Base-by-base conservation (phyloP, 1,140 invertebrate genomes). In the Dendroctonus valens region DNA sequence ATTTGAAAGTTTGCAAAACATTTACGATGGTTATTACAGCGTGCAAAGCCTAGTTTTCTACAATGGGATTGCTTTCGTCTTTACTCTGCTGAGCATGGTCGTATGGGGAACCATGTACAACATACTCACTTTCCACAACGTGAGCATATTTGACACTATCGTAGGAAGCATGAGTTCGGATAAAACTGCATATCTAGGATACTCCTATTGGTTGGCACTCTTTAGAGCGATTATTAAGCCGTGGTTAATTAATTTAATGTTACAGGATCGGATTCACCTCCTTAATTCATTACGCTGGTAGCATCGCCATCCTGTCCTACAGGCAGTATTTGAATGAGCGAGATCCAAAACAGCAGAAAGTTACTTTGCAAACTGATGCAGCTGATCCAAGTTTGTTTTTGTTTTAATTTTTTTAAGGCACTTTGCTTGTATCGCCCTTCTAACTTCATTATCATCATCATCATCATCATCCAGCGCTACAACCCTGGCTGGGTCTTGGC, bases 161-260 rank as follows among this genome's bases (percentile, higher is more conserved):
- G 41, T 54, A n/a, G 62, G 53, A 5, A 46, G 12, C 38, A 61
- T 70, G 50, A 58, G 37, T n/a, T 68, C 69, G 6, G 65, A 70
- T 55, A 70, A 68, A 58, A 68, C n/a, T 8, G 66, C 63, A 26
- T 60, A 7, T 51, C 42, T 70, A 9, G 69, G 69, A 41, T 70
- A 68, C 44, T 70, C 69, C 15, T 70, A 68, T 59, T 70, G 69
- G 69, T 70, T 52, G 52, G 66, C 57, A 42, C 26, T 26, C 26
- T 26, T 26, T 26, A 26, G 26, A 3, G 26, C 1, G 51, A 54
- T 7, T n/a, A 14, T 8, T 12, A 26, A 52, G n/a, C n/a, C 50
- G 0, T 12, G 50, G 37, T 15, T 52, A 52, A n/a, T 5, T 26
- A 14, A 59, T 26, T 15, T 12, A 44, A 44, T 42, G 5, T 61